These are phyloP conservation scores for Didymodactylos carnosus DNA, from an alignment of 2,888 invertebrate species.

Conservation along the genomic window DNA sequence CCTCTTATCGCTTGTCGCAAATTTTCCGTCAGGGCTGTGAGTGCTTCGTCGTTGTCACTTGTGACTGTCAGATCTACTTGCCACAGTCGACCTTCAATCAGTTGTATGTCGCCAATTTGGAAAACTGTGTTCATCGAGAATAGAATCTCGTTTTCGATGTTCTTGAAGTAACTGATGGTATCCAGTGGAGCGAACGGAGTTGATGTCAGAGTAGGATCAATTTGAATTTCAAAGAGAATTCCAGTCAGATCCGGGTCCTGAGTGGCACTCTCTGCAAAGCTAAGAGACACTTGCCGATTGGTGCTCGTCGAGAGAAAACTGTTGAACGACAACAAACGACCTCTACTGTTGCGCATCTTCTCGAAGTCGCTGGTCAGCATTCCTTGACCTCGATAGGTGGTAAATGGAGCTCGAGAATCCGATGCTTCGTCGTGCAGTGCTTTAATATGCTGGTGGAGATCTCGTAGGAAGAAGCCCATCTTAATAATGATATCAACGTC, in stretches of 20 bases:
- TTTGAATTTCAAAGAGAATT: background rate
- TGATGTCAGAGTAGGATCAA: background rate
- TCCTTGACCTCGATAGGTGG: too few species aligned
- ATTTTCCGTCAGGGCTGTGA: background rate
- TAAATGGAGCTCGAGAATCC: too few species aligned
- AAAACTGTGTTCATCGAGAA: background rate
- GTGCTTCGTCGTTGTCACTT: background rate
- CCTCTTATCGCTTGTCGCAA: background rate
- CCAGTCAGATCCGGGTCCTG: background rate
- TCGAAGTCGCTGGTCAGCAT: too few species aligned
- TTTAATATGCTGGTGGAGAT: background rate
- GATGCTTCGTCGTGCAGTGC: too few species aligned
- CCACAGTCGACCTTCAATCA: background rate
- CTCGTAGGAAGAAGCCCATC: background rate
- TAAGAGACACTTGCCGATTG: too few species aligned
- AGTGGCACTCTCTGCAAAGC: too few species aligned
- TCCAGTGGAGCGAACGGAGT: background rate
- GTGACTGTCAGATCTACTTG: background rate
- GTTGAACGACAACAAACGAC: background rate
- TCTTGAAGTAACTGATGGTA: background rate
- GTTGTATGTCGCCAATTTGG: background rate
- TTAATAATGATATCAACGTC: background rate
- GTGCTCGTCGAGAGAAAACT: background rate
- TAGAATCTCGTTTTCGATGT: background rate
- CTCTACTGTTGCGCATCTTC: background rate